A percentile compares a stretch with the other conserved stretches of the same genome.
Evolutionary conservation across 2,113 vertebrate species (phyloP).

Genomic region (Tretioscincus oriximinensis): DNA sequence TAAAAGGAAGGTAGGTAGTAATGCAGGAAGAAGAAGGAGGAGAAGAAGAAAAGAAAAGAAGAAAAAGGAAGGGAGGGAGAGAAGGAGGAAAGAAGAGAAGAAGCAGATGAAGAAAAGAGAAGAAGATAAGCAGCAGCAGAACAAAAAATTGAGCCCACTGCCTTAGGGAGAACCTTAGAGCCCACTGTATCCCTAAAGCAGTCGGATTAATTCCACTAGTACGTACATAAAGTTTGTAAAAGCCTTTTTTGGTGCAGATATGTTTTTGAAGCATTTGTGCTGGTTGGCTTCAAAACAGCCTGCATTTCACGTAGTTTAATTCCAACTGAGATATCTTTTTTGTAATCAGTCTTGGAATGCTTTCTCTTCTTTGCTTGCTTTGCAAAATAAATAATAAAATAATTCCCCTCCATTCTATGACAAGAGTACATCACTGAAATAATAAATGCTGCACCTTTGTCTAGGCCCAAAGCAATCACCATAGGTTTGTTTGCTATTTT

Average conservation of each 20-base stretch:
- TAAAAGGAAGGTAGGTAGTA: no score
- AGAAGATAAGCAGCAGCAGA: no score
- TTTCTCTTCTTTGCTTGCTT: constrained; percentile 50
- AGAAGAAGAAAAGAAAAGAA: no score
- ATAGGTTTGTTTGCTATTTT: no score
- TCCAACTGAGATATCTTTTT: constrained; percentile 42
- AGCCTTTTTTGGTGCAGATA: constrained; percentile 3
- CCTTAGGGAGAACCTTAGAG: no score
- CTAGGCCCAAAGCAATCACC: not conserved
- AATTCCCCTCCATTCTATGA: not conserved
- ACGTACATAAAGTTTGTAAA: constrained; percentile 40
- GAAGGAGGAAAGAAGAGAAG: no score
- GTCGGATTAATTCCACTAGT: constrained; percentile 28
- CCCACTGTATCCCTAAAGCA: not conserved
- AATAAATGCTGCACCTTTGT: not conserved
- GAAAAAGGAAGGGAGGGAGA: no score
- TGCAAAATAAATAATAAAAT: constrained; percentile 43
- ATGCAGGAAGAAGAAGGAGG: no score
- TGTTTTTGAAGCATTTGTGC: constrained; percentile 30
- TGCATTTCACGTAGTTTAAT: constrained; percentile 45
- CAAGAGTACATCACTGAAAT: not conserved
- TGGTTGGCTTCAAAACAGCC: not conserved
- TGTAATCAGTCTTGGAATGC: constrained; percentile 30
- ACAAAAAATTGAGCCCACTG: no score
- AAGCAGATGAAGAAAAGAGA: no score